Evolutionary conservation across 2,888 invertebrate species (phyloP).

Genomic region (Cataglyphis livida): DNA sequence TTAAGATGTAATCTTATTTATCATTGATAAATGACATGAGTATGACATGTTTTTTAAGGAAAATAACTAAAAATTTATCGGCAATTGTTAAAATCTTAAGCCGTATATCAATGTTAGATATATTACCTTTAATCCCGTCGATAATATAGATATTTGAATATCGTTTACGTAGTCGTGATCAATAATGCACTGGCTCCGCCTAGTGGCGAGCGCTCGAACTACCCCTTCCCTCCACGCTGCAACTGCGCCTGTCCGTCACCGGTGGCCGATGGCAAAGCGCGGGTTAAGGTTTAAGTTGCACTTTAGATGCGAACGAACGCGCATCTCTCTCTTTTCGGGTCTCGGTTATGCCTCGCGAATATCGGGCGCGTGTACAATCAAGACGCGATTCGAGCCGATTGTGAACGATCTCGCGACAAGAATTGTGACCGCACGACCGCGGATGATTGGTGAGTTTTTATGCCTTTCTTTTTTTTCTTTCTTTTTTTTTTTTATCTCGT

Average conservation of each 20-base stretch:
- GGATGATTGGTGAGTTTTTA: constrained; percentile 19
- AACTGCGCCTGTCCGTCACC: neutral
- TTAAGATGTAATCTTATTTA: neutral
- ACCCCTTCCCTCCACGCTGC: neutral
- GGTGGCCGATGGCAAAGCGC: constrained; percentile 79
- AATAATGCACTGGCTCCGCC: neutral
- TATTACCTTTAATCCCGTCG: neutral
- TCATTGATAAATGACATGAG: neutral
- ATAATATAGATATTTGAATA: neutral
- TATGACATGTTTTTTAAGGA: neutral
- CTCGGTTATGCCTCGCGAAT: constrained; percentile 62
- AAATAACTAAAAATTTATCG: neutral
- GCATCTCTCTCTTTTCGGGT: constrained; percentile 81
- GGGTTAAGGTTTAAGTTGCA: constrained; percentile 84
- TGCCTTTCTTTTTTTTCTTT: neutral
- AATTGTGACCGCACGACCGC: constrained; percentile 17
- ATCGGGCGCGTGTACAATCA: constrained; percentile 26
- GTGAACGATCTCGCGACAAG: constrained; percentile 16
- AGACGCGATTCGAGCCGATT: constrained; percentile 1
- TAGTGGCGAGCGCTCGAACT: neutral
- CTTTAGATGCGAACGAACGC: constrained; percentile 85
- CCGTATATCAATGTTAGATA: neutral
- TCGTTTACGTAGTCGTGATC: neutral
- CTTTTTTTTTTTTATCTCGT: neutral
- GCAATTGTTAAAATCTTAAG: neutral